These are phyloP conservation scores for Oxystoma pomonae DNA, from an alignment of 2,888 invertebrate species.

Conservation along the genomic window DNA sequence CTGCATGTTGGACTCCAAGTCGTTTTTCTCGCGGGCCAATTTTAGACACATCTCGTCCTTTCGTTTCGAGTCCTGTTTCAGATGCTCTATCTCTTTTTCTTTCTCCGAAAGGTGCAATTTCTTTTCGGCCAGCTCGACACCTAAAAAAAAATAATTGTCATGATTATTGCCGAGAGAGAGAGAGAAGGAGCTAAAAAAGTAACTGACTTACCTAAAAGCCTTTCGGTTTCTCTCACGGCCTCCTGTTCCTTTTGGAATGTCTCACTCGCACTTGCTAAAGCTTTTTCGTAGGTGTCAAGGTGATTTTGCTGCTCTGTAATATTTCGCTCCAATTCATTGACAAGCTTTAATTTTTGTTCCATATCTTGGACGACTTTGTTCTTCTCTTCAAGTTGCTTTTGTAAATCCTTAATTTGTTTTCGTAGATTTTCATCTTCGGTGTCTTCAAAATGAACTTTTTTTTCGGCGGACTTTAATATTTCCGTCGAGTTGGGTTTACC, in stretches of 20 bases:
- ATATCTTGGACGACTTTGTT: conserved; percentile 55
- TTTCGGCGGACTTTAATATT: conserved; percentile 34
- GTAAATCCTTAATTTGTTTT: conserved; percentile 46
- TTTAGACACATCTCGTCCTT: conserved; percentile 57
- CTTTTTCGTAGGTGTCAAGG: conserved; percentile 53
- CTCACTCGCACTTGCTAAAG: conserved; percentile 49
- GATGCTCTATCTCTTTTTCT: conserved; percentile 51
- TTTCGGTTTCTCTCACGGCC: conserved; percentile 43
- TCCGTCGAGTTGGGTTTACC: conserved; percentile 42
- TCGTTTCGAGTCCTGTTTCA: conserved; percentile 55
- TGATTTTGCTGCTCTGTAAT: conserved; percentile 55
- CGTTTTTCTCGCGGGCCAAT: conserved; percentile 56
- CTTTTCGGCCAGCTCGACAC: conserved; percentile 55
- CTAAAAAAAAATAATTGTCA: no score
- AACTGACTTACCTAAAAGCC: conserved; percentile 1
- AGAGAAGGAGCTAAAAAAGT: no score
- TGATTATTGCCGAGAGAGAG: no score
- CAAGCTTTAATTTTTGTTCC: conserved; percentile 53
- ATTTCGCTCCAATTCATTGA: conserved; percentile 50
- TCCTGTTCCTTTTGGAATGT: conserved; percentile 52
- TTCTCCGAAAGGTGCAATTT: conserved; percentile 54
- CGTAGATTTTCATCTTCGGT: conserved; percentile 41
- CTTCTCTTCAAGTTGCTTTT: conserved; percentile 57
- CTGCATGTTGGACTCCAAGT: conserved; percentile 50
- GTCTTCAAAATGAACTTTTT: conserved; percentile 52